Evolutionary conservation across 2,113 vertebrate species (phyloP).

Genomic region (Triplophysa siluroides): DNA sequence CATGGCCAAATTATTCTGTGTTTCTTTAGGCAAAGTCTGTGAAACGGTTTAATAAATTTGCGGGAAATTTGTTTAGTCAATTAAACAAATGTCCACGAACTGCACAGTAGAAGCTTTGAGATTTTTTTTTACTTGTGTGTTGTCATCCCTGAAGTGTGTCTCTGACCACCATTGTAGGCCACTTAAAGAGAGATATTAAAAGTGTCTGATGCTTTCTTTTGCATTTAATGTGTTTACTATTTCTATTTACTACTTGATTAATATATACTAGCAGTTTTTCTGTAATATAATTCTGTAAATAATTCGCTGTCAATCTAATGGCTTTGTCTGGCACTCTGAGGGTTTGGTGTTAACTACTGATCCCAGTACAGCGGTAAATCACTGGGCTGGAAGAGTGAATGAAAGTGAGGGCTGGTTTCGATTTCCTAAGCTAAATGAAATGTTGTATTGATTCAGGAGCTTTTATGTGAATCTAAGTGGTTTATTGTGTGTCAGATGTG

Average conservation of each 20-base stretch:
- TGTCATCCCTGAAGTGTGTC: too few relatives aligned
- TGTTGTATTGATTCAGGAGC: conserved; percentile 17
- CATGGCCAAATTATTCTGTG: too few relatives aligned
- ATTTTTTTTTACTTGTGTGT: too few relatives aligned
- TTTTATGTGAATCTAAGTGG: not conserved
- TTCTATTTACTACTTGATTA: too few relatives aligned
- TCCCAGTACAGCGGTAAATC: conserved; percentile 12
- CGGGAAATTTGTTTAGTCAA: not conserved
- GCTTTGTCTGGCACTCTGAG: not conserved
- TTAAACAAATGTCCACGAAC: too few relatives aligned
- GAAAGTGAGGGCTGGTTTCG: not conserved
- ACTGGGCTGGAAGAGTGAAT: not conserved
- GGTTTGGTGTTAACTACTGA: conserved; percentile 9
- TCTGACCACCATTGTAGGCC: too few relatives aligned
- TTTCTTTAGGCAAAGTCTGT: not conserved
- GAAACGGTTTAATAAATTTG: not conserved
- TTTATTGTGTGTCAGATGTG: not conserved
- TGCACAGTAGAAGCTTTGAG: too few relatives aligned
- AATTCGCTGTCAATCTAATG: conserved; percentile 14
- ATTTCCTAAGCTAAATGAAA: not conserved
- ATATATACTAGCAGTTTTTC: too few relatives aligned
- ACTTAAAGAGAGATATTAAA: too few relatives aligned
- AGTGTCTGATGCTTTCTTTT: too few relatives aligned
- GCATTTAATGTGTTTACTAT: too few relatives aligned
- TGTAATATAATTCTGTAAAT: too few relatives aligned